Base-by-base conservation (phyloP, 2,113 vertebrate genomes). In the Amblyornis subalaris region DNA sequence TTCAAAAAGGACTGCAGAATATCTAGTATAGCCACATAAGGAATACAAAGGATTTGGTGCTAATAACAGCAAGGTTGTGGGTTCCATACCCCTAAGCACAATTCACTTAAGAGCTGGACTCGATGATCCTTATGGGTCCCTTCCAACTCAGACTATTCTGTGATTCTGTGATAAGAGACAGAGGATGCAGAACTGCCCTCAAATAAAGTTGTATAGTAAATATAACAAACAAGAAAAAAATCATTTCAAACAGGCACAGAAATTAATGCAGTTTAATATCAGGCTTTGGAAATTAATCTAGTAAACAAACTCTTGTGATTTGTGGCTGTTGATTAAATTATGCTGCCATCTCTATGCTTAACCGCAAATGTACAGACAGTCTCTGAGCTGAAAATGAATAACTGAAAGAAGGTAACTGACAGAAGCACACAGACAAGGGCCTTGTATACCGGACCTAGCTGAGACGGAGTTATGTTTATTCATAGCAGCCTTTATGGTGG, bases 91-190 rank as follows among this genome's bases (percentile, higher is more conserved):
- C n/a, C 1, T 15, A 45, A 4, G 14, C 38, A 5, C 33, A 9
- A 61, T 47, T 45, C 45, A 29, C 4, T 45, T 16, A 12, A 45
- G 33, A 53, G 7, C 10, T 45, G 47, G 44, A 38, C 23, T 53
- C 0, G 0, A 10, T 60, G 33, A 44, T 15, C 18, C 5, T 69
- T 45, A 14, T n/a, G 14, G 3, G 5, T 69, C 9, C 12, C 8
- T 53, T 77, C 73, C 47, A 70, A 19, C 10, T 61, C n/a, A 70
- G 33, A 16, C 6, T 53, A 6, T 24, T 53, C 29, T 38, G 10
- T 38, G 38, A 24, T 53, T 77, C n/a, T 45, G 7, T 61, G 54
- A 24, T 45, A 53, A 47, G 21, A 61, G 76, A 38, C 7, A 22
- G 13, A 72, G 14, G 5, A 33, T 55, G 9, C 38, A 55, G n/a